Conservation (phyloP, 2,113 vertebrate genomes). For the Anas platyrhynchos region DNA sequence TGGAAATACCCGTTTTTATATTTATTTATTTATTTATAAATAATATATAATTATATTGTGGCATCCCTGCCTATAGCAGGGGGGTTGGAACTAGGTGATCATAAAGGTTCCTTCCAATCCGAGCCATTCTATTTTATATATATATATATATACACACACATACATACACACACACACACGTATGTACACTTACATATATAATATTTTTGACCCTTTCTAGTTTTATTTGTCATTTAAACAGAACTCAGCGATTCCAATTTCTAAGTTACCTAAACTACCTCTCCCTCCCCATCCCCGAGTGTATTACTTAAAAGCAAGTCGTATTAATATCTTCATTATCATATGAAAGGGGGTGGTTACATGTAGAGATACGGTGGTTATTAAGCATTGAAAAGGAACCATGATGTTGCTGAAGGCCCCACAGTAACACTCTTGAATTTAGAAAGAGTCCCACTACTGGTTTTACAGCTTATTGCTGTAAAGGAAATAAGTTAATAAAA, state of each 20-base stretch:
- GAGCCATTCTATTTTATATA: too few species aligned
- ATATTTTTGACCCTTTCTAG: not conserved
- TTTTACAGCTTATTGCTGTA: conserved; percentile 18
- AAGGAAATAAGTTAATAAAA: conserved; percentile 62
- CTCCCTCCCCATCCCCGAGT: not conserved
- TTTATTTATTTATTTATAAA: too few species aligned
- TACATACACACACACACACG: too few species aligned
- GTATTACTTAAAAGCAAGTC: not conserved
- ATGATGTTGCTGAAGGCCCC: not conserved
- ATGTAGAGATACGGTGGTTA: not conserved
- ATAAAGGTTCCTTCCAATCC: too few species aligned
- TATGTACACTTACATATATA: too few species aligned
- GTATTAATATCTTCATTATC: not conserved
- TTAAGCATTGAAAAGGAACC: not conserved
- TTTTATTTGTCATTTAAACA: not conserved
- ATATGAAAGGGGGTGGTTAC: not conserved
- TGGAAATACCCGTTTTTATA: not conserved
- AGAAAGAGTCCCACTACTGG: not conserved
- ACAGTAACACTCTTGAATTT: not conserved
- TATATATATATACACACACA: too few species aligned
- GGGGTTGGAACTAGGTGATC: too few species aligned
- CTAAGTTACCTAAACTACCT: not conserved
- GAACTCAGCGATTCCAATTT: not conserved
- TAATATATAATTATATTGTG: too few species aligned
- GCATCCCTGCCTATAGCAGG: too few species aligned